phyloP scores from a whole-genome alignment of 2,888 invertebrate species.

The Drosophila helvetica region DNA sequence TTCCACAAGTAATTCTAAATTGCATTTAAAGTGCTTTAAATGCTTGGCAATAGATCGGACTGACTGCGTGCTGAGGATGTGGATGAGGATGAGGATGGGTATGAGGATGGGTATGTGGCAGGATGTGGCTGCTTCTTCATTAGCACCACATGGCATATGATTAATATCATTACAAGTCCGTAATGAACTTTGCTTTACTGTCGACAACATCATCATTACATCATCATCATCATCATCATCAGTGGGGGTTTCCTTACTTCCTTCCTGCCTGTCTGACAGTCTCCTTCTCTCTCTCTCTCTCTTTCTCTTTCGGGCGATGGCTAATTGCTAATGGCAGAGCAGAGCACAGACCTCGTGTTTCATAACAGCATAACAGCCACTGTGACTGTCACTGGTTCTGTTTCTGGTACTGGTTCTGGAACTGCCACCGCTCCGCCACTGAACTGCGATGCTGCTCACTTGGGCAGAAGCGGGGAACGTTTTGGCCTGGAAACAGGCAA shows the following conservation, averaged over 20 bases:
- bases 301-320: slow-evolving; percentile 20
- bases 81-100: slow-evolving; percentile 15
- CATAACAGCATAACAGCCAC: slow-evolving; percentile 37
- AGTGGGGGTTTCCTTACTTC: slow-evolving; percentile 18
- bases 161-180: slow-evolving; percentile 59
- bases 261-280: slow-evolving; percentile 18
- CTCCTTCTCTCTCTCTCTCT: too few species aligned
- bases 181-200: slow-evolving; percentile 48
- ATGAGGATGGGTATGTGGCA: slow-evolving; percentile 12
- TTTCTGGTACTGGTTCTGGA: slow-evolving; percentile 1
- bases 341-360: slow-evolving; percentile 10
- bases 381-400: not conserved
- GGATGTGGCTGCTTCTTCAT: slow-evolving; percentile 47
- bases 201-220: slow-evolving; percentile 4
- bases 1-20: slow-evolving; percentile 62
- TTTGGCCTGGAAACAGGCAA: slow-evolving; percentile 78
- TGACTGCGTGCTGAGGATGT: not conserved
- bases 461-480: slow-evolving; percentile 60
- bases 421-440: slow-evolving; percentile 31
- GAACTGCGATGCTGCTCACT: slow-evolving; percentile 35
- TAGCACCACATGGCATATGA: slow-evolving; percentile 69
- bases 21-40: slow-evolving; percentile 70
- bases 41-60: slow-evolving; percentile 30
- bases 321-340: slow-evolving; percentile 54
- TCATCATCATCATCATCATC: slow-evolving; percentile 13